A percentile compares a stretch with the other conserved stretches of the same genome.
phyloP scores from a whole-genome alignment of 2,888 invertebrate genomes.

The Mayetiola destructor region DNA sequence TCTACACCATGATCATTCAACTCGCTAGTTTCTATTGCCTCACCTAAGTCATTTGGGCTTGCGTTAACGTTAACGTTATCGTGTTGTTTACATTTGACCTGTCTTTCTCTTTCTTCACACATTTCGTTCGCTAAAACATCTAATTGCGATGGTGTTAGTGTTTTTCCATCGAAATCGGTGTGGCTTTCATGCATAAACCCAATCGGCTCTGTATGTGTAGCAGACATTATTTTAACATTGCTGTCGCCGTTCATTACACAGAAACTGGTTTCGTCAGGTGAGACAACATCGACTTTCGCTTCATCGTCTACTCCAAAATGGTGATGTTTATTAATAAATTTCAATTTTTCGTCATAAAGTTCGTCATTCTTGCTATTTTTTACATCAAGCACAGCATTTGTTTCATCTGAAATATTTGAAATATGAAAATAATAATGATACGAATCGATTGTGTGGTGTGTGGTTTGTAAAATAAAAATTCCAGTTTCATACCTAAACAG shows the following conservation, averaged over 20 bases:
- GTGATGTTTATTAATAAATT: not conserved
- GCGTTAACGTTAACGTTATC: not conserved
- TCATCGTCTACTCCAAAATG: not conserved
- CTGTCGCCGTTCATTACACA: not conserved
- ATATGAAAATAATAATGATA: too few species aligned
- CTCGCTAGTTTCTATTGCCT: not conserved
- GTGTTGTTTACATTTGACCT: too few species aligned
- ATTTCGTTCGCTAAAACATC: too few species aligned
- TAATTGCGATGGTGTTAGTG: not conserved
- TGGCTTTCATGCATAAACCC: too few species aligned
- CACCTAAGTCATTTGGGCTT: not conserved
- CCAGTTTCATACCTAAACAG: too few species aligned
- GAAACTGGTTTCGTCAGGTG: not conserved
- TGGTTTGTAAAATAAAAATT: too few species aligned
- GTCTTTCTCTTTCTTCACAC: too few species aligned
- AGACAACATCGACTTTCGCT: constrained; percentile 1
- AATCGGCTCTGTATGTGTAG: too few species aligned
- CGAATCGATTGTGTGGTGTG: too few species aligned
- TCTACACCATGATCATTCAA: not conserved
- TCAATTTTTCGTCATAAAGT: not conserved
- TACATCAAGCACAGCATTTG: not conserved
- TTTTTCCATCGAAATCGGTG: constrained; percentile 4
- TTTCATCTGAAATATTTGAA: not conserved
- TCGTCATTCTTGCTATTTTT: not conserved
- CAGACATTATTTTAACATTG: not conserved